Conservation (phyloP, 1,140 invertebrate species). For the Agrilus planipennis region DNA sequence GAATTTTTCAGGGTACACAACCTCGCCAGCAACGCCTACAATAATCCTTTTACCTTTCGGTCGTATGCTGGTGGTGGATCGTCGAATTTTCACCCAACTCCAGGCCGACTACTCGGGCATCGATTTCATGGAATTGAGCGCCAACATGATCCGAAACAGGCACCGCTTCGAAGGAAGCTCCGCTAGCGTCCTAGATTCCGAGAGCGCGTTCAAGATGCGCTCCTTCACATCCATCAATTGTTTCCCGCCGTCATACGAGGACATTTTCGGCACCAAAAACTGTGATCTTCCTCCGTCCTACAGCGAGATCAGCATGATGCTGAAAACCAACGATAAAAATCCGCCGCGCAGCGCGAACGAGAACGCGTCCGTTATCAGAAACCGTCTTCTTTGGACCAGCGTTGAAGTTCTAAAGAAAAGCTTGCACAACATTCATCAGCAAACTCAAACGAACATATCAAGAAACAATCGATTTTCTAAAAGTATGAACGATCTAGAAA, state of each 20-base stretch:
- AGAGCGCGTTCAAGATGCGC: slow-evolving; percentile 29
- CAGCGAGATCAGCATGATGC: slow-evolving; percentile 25
- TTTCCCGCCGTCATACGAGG: slow-evolving; percentile 31
- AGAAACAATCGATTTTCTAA: no score
- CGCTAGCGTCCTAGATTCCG: slow-evolving; percentile 29
- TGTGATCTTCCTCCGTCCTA: slow-evolving; percentile 34
- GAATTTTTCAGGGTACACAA: no score
- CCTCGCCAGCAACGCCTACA: slow-evolving; percentile 37
- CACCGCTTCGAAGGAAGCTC: slow-evolving; percentile 24
- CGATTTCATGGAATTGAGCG: slow-evolving; percentile 41
- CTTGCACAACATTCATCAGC: no score
- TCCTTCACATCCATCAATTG: slow-evolving; percentile 27
- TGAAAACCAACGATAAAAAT: neutral
- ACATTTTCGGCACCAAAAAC: slow-evolving; percentile 25
- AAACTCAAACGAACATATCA: no score
- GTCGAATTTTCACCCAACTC: slow-evolving; percentile 39
- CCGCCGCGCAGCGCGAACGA: neutral
- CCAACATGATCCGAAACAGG: slow-evolving; percentile 37
- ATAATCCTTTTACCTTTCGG: slow-evolving; percentile 45
- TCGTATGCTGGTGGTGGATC: slow-evolving; percentile 44
- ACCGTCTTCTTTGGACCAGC: neutral
- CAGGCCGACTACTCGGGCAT: slow-evolving; percentile 36
- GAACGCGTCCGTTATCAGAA: neutral
- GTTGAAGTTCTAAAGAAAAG: no score
- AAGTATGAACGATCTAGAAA: no score